These are phyloP conservation scores for Falcunculus frontatus DNA, from an alignment of 2,113 vertebrate species.

Conservation along the genomic window DNA sequence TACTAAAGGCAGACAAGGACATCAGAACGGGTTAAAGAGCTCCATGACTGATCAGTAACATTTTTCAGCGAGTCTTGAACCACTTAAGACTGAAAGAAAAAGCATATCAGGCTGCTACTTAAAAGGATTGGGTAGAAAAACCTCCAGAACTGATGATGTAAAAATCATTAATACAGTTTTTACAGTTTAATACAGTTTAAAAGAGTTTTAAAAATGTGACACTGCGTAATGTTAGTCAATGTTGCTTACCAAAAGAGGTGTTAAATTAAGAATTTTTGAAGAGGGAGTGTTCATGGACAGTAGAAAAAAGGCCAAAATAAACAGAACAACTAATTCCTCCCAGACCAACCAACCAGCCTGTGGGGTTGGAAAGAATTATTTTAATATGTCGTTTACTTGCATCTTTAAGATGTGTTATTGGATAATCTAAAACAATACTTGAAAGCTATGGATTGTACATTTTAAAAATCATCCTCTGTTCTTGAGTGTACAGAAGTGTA, in stretches of 20 bases:
- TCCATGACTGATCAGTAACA: neutral
- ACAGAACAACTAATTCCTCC: neutral
- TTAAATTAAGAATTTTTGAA: neutral
- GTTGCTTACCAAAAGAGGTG: neutral
- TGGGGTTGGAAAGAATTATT: neutral
- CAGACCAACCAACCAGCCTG: neutral
- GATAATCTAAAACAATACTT: neutral
- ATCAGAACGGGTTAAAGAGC: neutral
- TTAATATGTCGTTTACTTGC: neutral
- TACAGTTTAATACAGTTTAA: neutral
- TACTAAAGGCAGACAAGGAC: neutral
- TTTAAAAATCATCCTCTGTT: neutral
- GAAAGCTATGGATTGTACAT: neutral
- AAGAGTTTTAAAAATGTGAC: neutral
- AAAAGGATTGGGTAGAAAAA: neutral
- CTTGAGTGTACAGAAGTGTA: neutral
- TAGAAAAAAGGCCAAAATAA: neutral
- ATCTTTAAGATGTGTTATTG: neutral
- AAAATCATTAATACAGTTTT: neutral
- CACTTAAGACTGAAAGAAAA: neutral
- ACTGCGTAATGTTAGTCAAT: neutral
- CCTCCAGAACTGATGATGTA: neutral
- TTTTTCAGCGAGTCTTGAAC: neutral
- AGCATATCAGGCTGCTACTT: neutral
- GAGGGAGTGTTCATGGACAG: neutral